These are phyloP conservation scores for Oscheius sp. DNA, from an alignment of 2,888 invertebrate species.

Conservation along the genomic window DNA sequence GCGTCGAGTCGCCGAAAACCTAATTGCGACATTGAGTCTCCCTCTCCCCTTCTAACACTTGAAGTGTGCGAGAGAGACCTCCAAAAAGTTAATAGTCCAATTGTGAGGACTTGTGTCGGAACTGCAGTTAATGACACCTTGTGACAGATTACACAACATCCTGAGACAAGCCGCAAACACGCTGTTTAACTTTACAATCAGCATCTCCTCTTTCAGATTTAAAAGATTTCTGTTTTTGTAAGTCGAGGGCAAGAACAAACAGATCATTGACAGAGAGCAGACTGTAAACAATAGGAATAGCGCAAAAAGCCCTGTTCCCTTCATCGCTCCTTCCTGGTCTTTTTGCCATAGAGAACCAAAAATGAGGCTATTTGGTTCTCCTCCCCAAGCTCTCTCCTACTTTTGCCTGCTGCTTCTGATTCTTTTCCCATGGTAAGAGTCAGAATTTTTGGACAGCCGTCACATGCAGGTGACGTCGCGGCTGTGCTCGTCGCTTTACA, in stretches of 20 bases:
- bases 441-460: too few relatives aligned
- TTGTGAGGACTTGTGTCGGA: constrained; percentile 1
- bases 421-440: too few relatives aligned
- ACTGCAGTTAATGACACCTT: constrained; percentile 13
- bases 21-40: constrained; percentile 26
- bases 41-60: background rate
- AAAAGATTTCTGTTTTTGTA: background rate
- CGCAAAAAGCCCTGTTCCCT: too few relatives aligned
- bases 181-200: constrained; percentile 12
- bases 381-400: too few relatives aligned
- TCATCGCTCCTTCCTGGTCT: too few relatives aligned
- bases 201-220: background rate
- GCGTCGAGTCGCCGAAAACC: constrained; percentile 14
- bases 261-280: background rate
- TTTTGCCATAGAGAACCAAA: too few relatives aligned
- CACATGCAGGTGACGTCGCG: constrained; percentile 23
- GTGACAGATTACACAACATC: constrained; percentile 21
- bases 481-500: constrained; percentile 16
- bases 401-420: too few relatives aligned
- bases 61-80: background rate
- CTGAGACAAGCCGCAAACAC: constrained; percentile 17
- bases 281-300: too few relatives aligned
- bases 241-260: background rate
- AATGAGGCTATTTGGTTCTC: too few relatives aligned
- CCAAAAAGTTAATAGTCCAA: background rate